phyloP scores from a whole-genome alignment of 2,113 vertebrate species.

The Campylomormyrus numenius region DNA sequence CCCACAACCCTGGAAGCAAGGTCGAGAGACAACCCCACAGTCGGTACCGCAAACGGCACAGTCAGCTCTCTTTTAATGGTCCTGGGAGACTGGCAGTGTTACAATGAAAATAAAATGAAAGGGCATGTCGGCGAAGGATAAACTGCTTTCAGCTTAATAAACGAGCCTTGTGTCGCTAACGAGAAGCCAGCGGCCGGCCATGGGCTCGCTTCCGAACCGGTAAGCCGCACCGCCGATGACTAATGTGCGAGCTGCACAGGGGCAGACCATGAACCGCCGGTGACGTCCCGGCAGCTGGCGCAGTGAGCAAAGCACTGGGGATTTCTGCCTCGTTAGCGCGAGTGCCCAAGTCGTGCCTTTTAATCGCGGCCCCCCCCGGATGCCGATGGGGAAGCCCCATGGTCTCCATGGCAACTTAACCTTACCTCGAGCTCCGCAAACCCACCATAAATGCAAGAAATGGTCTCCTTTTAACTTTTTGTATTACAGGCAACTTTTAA shows the following conservation, averaged over 20 bases:
- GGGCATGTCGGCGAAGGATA: background rate
- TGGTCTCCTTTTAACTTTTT: background rate
- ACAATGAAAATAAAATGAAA: background rate
- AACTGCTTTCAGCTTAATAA: background rate
- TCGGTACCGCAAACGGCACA: background rate
- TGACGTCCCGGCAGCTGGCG: conserved; percentile 21
- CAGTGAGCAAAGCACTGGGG: conserved; percentile 42
- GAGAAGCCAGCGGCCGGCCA: background rate
- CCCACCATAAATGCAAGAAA: background rate
- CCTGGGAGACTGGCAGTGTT: background rate
- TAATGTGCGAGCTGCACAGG: background rate
- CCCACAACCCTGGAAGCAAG: background rate
- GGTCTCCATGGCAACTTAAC: conserved; percentile 42
- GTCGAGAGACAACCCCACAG: background rate
- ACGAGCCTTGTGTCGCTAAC: background rate
- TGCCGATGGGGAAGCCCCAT: conserved; percentile 35
- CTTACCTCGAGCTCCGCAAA: conserved; percentile 4
- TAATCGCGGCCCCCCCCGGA: conserved; percentile 50
- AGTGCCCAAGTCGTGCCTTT: conserved; percentile 40
- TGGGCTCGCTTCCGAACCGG: background rate
- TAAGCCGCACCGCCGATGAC: background rate
- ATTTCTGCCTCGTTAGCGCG: conserved; percentile 44
- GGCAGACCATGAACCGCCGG: background rate
- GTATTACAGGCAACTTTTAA: background rate
- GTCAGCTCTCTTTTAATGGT: background rate